Conservation (phyloP, 2,797 vertebrate genomes). For the Thaleichthys pacificus region DNA sequence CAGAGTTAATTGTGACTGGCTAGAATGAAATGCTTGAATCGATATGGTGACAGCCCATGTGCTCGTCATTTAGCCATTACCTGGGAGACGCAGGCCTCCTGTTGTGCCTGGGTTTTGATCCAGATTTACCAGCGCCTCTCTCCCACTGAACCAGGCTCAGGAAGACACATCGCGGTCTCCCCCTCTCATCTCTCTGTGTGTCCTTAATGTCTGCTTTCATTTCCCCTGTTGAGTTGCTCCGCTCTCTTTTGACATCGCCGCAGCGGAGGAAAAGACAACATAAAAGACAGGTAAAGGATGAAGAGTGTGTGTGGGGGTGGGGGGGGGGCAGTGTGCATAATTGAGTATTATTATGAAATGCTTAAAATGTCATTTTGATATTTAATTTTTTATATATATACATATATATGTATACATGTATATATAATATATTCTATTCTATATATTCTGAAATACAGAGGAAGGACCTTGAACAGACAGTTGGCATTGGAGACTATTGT, state of each 20-base stretch:
- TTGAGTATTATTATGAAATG: no score
- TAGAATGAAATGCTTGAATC: constrained; percentile 77
- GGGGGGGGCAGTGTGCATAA: background rate
- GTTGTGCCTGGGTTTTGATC: constrained; percentile 62
- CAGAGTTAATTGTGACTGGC: constrained; percentile 77
- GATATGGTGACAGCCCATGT: constrained; percentile 61
- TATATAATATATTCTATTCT: no score
- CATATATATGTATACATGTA: no score
- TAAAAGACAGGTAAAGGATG: background rate
- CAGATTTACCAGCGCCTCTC: constrained; percentile 51
- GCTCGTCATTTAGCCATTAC: constrained; percentile 73
- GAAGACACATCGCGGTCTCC: constrained; percentile 43
- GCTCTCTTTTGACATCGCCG: constrained; percentile 40
- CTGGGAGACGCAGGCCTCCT: constrained; percentile 67
- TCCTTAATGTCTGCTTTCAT: constrained; percentile 40
- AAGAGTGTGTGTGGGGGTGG: background rate
- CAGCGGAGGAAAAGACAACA: background rate
- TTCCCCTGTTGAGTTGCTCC: constrained; percentile 41
- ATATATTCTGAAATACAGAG: no score
- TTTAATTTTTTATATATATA: background rate
- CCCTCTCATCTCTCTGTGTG: constrained; percentile 46
- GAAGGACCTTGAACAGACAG: background rate
- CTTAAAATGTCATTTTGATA: background rate
- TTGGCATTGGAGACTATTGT: background rate
- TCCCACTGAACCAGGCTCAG: background rate